Percentiles rank a stretch among this genome's conserved stretches.
Evolutionary conservation across 2,797 vertebrate genomes (phyloP).

Genomic region (Macrochelys suwanniensis): DNA sequence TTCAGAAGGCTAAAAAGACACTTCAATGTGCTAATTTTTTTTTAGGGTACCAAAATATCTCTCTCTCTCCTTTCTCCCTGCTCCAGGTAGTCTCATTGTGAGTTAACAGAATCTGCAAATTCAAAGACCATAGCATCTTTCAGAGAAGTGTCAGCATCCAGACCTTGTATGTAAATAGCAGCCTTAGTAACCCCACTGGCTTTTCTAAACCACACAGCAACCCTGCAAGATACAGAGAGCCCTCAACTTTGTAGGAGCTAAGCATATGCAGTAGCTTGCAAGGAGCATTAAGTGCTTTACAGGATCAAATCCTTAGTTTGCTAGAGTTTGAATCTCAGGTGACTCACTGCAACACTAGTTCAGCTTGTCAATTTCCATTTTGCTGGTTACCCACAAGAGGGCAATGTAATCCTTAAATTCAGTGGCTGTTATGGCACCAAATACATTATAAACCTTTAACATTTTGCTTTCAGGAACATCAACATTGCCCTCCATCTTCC

Average conservation of each 20-base stretch:
- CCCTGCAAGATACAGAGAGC: not conserved
- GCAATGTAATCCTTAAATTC: constrained; percentile 59
- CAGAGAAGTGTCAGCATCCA: not conserved
- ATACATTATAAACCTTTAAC: not conserved
- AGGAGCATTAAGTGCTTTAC: not conserved
- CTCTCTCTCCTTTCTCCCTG: not conserved
- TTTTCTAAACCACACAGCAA: not conserved
- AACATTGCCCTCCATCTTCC: fast-evolving
- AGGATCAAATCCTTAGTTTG: not conserved
- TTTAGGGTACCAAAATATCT: not conserved
- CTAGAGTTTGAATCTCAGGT: not conserved
- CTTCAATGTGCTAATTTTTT: not conserved
- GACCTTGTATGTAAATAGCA: not conserved
- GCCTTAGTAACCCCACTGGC: not conserved
- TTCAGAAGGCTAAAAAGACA: not conserved
- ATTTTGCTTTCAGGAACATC: fast-evolving
- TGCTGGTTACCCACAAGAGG: constrained; percentile 66
- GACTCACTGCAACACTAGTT: not conserved
- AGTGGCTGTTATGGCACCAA: fast-evolving
- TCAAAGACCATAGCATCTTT: not conserved
- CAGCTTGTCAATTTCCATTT: not conserved
- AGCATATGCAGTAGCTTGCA: fast-evolving
- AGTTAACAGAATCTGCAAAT: not conserved
- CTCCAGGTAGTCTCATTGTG: not conserved
- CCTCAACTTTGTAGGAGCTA: not conserved